These are phyloP conservation scores for Zaprionus lachaisei DNA, from an alignment of 1,140 invertebrate genomes.

Conservation along the genomic window DNA sequence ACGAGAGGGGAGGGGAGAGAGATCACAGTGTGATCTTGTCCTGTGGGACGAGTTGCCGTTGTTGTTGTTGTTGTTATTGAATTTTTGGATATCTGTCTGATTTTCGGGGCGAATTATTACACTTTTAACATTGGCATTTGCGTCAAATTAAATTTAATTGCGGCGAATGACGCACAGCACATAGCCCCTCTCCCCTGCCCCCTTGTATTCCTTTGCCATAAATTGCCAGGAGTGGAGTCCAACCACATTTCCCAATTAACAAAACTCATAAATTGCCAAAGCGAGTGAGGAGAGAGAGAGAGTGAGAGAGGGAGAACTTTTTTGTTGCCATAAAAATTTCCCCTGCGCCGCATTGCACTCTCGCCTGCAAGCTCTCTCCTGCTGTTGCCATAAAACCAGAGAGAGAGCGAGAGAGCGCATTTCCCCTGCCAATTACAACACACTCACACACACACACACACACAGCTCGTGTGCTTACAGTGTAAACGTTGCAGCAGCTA, in stretches of 20 bases:
- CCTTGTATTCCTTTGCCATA: not conserved
- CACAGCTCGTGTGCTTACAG: not conserved
- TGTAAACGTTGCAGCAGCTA: constrained; percentile 40
- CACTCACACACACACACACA: constrained; percentile 25
- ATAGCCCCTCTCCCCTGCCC: not conserved
- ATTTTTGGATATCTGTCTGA: not conserved
- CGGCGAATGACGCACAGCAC: constrained; percentile 27
- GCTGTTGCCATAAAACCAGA: constrained; percentile 59
- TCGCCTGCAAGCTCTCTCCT: constrained; percentile 5
- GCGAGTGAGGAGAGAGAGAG: constrained; percentile 43
- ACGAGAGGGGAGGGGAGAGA: not conserved
- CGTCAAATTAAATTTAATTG: constrained; percentile 83
- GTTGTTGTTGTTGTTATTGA: constrained; percentile 6
- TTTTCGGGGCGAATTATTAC: constrained; percentile 68
- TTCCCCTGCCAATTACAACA: constrained; percentile 66
- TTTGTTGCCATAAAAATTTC: constrained; percentile 43
- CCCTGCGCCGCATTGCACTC: constrained; percentile 59
- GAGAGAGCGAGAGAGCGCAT: constrained; percentile 54
- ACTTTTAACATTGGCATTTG: constrained; percentile 75
- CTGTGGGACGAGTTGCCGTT: not conserved
- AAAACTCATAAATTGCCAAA: constrained; percentile 65
- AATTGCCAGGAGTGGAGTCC: constrained; percentile 30
- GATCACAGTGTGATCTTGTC: constrained; percentile 7
- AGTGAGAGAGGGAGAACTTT: not conserved
- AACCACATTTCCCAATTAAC: constrained; percentile 76